Base-by-base conservation (phyloP, 2,888 invertebrate genomes). In the Napeogenes sylphis region DNA sequence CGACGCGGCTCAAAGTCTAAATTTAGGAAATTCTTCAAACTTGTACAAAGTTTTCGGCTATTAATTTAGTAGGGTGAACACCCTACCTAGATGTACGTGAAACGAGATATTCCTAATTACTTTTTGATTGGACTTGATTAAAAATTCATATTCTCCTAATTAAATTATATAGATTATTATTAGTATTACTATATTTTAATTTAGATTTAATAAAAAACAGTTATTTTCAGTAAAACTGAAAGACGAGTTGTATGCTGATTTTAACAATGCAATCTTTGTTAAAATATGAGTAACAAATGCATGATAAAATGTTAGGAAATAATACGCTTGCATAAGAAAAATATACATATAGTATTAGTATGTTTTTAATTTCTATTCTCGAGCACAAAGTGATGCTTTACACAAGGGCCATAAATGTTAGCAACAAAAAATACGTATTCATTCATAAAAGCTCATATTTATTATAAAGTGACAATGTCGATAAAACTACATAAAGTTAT, bases 31-130 rank as follows among this genome's bases (percentile, higher is more conserved):
- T 68, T 69, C 73, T 70, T 63, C 62, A 71, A 78, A 78, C 75
- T 80, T 72, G 68, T 62, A 68, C 68, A 55, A 76, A 80, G 74
- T 78, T 80, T 72, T 58, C 67, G 75, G 78, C 75, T 78, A 78
- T 79, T 78, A 82, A 81, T 80, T 83, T 80, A 70, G 71, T 71
- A 70, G 73, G 73, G 75, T 73, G 74, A 74, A 74, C 58, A 21
- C 21, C 21, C 21, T 21, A 21, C 21, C 21, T 21, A 63, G 55
- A 61, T 55, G 5, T 69, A 42, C 3, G 55, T 62, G 55, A 21
- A 33, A 59, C 59, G 59, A 56, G 6, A 45, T 33, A 51, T 12
- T 47, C 21, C 59, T 45, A n/a, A 35, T 30, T 21, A 51, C 51
- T 51, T 51, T 51, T 38, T 38, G 38, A 38, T 38, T 38, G 38